A percentile compares a stretch with the other conserved stretches of the same genome.
Conservation (phyloP, 2,888 invertebrate species). For the Alsophila aescularia region DNA sequence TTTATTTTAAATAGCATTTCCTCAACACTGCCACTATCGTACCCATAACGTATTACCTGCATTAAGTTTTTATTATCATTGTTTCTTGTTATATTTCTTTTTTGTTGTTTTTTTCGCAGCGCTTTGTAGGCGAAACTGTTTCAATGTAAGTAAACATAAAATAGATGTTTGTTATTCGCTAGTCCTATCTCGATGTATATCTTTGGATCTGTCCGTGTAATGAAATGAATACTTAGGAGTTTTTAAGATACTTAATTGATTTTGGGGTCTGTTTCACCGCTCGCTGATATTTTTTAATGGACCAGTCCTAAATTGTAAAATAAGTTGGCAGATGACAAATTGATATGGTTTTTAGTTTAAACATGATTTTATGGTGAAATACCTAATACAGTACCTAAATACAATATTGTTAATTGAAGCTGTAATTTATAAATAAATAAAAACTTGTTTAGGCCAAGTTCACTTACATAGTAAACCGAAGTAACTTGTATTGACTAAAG, state of each 20-base stretch:
- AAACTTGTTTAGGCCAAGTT: too few species aligned
- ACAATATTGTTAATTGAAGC: too few species aligned
- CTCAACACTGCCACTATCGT: conserved; percentile 64
- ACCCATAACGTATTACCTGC: conserved; percentile 40
- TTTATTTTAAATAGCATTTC: conserved; percentile 43
- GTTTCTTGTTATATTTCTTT: conserved; percentile 72
- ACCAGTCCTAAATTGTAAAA: background rate
- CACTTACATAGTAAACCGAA: too few species aligned
- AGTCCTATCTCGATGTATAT: conserved; percentile 73
- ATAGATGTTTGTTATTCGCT: conserved; percentile 64
- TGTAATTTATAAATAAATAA: too few species aligned
- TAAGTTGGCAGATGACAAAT: background rate
- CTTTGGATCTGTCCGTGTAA: conserved; percentile 79
- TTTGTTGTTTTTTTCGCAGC: conserved; percentile 63
- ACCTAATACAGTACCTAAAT: too few species aligned
- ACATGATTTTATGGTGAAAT: too few species aligned
- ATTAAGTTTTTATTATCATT: conserved; percentile 58
- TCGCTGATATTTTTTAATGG: conserved; percentile 16
- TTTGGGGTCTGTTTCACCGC: conserved; percentile 32
- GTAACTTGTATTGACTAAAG: too few species aligned
- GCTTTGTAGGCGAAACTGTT: conserved; percentile 63
- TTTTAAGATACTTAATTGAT: conserved; percentile 70
- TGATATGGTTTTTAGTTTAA: too few species aligned
- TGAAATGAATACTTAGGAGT: conserved; percentile 58
- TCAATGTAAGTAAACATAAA: conserved; percentile 52